phyloP scores from a whole-genome alignment of 2,113 vertebrate genomes.

The Sterna hirundo region DNA sequence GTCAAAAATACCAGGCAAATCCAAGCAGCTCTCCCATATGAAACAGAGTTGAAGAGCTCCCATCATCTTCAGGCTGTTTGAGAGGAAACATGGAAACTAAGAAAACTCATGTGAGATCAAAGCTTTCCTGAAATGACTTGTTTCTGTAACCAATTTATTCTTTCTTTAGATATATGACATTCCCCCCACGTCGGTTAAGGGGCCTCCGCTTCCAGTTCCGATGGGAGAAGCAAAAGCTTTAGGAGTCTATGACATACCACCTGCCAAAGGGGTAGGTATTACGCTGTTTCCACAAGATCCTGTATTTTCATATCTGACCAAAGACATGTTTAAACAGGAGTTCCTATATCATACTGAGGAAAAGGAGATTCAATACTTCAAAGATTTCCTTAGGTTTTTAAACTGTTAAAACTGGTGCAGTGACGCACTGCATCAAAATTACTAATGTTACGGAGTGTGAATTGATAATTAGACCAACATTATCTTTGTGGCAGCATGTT shows the following conservation, averaged over 20 bases:
- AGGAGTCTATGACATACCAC: conserved; percentile 89
- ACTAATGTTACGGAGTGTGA: neutral
- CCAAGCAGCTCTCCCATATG: neutral
- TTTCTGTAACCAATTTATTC: conserved; percentile 2
- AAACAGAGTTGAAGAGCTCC: neutral
- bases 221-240: conserved; percentile 74
- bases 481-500: neutral
- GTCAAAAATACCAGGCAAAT: neutral
- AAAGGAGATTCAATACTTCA: neutral
- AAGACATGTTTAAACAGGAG: neutral
- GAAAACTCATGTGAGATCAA: neutral
- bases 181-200: conserved; percentile 80
- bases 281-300: neutral
- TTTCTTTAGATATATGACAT: conserved; percentile 90
- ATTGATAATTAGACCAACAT: neutral
- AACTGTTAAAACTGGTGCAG: neutral
- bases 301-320: neutral
- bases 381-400: neutral
- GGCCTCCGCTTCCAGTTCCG: conserved; percentile 59
- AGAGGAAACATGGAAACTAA: neutral
- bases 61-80: neutral
- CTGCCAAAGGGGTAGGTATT: conserved; percentile 79
- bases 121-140: neutral
- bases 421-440: neutral
- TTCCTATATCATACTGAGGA: neutral